phyloP scores from a whole-genome alignment of 2,797 vertebrate species.

The Knipowitschia caucasica region DNA sequence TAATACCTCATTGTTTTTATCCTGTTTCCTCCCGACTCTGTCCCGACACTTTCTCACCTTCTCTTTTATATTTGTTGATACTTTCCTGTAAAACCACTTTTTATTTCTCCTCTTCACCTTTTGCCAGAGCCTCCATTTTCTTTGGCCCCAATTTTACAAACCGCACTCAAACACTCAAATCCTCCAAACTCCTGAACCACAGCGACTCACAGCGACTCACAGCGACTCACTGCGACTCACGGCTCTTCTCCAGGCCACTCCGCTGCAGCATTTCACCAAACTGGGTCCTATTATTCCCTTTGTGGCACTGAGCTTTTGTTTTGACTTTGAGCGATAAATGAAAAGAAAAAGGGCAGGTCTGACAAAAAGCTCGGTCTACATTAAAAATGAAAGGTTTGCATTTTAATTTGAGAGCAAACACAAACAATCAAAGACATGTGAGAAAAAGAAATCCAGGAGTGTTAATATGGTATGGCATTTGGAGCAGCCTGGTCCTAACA shows the following conservation, averaged over 20 bases:
- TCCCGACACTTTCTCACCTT: neutral
- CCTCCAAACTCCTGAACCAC: conserved; percentile 45
- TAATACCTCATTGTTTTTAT: too few species aligned
- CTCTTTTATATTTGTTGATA: neutral
- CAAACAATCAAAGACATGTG: too few species aligned
- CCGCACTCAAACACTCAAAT: conserved; percentile 29
- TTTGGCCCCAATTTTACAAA: conserved; percentile 7
- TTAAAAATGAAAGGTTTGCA: too few species aligned
- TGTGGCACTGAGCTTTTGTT: conserved; percentile 3
- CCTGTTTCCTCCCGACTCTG: too few species aligned
- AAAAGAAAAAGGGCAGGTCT: neutral
- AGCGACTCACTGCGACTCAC: conserved; percentile 61
- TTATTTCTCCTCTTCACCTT: conserved; percentile 1
- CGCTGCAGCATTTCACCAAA: conserved; percentile 27
- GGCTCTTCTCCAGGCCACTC: conserved; percentile 45
- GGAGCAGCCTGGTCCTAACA: too few species aligned
- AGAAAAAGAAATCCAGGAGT: too few species aligned
- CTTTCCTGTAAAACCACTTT: neutral
- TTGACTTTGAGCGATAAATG: neutral
- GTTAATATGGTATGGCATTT: too few species aligned
- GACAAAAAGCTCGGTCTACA: too few species aligned
- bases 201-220: conserved; percentile 35
- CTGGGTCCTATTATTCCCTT: conserved; percentile 6
- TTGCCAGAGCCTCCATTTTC: neutral
- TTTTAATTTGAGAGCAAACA: too few species aligned